These are phyloP conservation scores for Atherinosoma microstoma DNA, from an alignment of 2,797 vertebrate species.

Conservation along the genomic window DNA sequence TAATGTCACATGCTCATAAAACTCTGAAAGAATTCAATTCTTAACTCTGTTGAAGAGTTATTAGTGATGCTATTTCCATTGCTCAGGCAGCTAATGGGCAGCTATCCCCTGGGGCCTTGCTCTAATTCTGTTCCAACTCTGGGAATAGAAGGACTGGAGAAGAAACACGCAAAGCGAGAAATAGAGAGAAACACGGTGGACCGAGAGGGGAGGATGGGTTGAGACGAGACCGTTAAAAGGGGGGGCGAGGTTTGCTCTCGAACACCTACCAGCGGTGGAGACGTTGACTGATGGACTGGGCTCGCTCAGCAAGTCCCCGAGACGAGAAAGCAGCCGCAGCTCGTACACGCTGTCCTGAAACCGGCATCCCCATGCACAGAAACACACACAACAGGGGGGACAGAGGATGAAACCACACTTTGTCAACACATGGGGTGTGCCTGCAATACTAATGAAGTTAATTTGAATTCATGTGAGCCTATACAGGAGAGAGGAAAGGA, in stretches of 20 bases:
- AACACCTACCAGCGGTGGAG: conserved; percentile 90
- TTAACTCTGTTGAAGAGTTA: conserved; percentile 54
- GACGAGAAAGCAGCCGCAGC: conserved; percentile 92
- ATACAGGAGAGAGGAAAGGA: conserved; percentile 37
- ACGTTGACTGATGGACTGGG: conserved; percentile 93
- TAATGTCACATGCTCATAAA: conserved; percentile 52
- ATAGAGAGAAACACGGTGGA: conserved; percentile 11
- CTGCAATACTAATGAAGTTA: conserved; percentile 80
- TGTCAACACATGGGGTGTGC: conserved; percentile 76
- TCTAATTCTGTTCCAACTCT: conserved; percentile 63
- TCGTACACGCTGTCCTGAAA: conserved; percentile 90
- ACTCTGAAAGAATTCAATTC: conserved; percentile 46
- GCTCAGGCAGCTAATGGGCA: conserved; percentile 67
- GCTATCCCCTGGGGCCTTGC: conserved; percentile 57
- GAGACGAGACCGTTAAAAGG: conserved; percentile 30
- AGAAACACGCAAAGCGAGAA: conserved; percentile 15
- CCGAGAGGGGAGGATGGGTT: conserved; percentile 18
- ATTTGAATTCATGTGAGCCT: conserved; percentile 76
- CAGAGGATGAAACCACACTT: conserved; percentile 80
- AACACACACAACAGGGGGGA: conserved; percentile 54
- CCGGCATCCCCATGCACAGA: conserved; percentile 34
- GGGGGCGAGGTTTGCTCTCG: conserved; percentile 55
- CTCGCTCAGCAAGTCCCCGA: conserved; percentile 90
- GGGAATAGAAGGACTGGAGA: conserved; percentile 35
- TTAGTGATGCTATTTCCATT: conserved; percentile 68